Evolutionary conservation across 2,797 vertebrate species (phyloP), one percentile per base, ranked within the genome.

Genomic region (Anas bernieri): DNA sequence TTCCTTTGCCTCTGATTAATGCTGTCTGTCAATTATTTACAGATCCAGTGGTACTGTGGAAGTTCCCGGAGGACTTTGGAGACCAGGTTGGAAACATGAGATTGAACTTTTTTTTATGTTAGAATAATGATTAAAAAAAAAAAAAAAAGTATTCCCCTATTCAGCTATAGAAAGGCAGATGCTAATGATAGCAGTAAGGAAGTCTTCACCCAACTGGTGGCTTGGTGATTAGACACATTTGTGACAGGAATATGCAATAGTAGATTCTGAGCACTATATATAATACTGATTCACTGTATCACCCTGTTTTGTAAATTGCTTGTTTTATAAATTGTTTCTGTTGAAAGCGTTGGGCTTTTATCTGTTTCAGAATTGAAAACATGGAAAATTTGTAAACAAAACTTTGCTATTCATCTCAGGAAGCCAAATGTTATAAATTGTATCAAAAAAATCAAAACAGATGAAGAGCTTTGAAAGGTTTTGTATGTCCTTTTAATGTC

Each of bases 41-140:
- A 99, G 99, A 99, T 99, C 99, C 99, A 96, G 98, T 98, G 98
- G 98, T 99, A 98, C 98, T 99, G 98, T 99, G 99, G 99, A 99
- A 99, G 98, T 99, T 99, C 98, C 99, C 99, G 94, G 99, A 99
- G 98, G 99, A 99, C 98, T 99, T 99, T 98, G 98, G 98, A 98
- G 99, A 99, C 98, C 99, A 99, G 99, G 99, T 99, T 98, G 98
- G 99, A 98, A 98, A 98, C 97, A 98, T 97, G 98, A 98, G 96
- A 98, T 98, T 98, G 97, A 98, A 98, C 97, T 96, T 96, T 97
- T 97, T 95, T 86, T 89, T 8, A 93, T 97, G 96, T 97, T 97
- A 87, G 94, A 97, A 97, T 97, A 94, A 96, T 96, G 95, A 95
- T 93, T 16, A 16, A 52, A 52, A 52, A 52, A 52, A 52, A 50